Conservation (phyloP, 2,888 invertebrate species). For the Balanococcus diminutus region DNA sequence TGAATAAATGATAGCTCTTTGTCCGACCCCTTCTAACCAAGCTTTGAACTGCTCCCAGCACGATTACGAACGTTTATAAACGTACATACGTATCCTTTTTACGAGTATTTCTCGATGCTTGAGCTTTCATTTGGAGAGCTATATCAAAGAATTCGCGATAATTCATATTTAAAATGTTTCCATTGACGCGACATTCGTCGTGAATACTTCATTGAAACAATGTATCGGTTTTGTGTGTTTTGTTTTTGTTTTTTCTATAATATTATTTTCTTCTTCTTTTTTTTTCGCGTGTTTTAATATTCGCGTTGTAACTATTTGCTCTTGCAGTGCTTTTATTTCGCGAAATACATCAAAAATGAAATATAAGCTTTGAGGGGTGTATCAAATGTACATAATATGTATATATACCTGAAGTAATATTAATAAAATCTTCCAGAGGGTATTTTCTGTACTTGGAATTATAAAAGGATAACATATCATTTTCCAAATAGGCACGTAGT, state of each 20-base stretch:
- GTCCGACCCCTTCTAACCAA: not conserved
- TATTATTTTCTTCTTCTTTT: not conserved
- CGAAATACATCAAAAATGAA: not conserved
- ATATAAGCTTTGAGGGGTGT: not conserved
- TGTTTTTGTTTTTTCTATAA: not conserved
- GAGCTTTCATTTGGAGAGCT: not conserved
- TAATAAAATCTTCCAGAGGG: not conserved
- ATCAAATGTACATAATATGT: not conserved
- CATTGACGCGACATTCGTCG: conserved; percentile 12
- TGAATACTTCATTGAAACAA: not conserved
- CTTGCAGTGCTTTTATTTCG: not conserved
- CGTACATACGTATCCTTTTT: not conserved
- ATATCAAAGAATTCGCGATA: conserved; percentile 25
- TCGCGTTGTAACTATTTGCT: not conserved
- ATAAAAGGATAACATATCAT: not conserved
- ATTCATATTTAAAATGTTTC: conserved; percentile 22
- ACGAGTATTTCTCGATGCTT: not conserved
- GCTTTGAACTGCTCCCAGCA: not conserved
- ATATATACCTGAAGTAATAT: not conserved
- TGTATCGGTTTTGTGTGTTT: not conserved
- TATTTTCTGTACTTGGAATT: not conserved
- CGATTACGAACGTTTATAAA: not conserved
- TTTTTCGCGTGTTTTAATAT: not conserved
- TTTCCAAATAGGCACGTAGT: not conserved
- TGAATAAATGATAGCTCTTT: conserved; percentile 7